Evolutionary conservation across 2,888 invertebrate species (phyloP), one percentile per base, ranked within the genome.

Genomic region (Diogma glabrata): DNA sequence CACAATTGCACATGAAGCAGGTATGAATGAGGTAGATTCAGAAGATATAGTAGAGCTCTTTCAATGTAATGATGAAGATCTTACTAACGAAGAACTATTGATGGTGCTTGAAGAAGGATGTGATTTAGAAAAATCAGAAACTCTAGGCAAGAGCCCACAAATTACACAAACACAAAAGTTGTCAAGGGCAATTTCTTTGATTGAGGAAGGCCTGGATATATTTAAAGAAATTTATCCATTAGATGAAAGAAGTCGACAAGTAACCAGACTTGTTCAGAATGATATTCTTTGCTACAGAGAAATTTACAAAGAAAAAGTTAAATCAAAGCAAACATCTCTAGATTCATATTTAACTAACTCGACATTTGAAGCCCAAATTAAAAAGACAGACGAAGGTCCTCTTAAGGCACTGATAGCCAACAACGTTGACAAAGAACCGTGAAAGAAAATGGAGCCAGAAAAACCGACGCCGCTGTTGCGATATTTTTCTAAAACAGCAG

Each of bases 291-390:
- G 45, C 45, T 46, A 46, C 10, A 23, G 16, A 9, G 24, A 46
- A 46, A n/a, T 46, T 4, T 46, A 46, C 26, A 14, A 16, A 3
- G 26, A 46, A 5, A 12, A 8, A 12, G n/a, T 4, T 5, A 23
- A 26, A 5, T 24, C 45, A 49, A 49, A 49, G 24, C 49, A 36
- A 49, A n/a, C n/a, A n/a, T n/a, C n/a, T n/a, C n/a, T n/a, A n/a
- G n/a, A n/a, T n/a, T n/a, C n/a, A n/a, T n/a, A n/a, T n/a, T n/a
- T n/a, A n/a, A n/a, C n/a, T n/a, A n/a, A n/a, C n/a, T n/a, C n/a
- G n/a, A n/a, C n/a, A n/a, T n/a, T n/a, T n/a, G n/a, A n/a, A n/a
- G n/a, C n/a, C n/a, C n/a, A n/a, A n/a, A n/a, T n/a, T n/a, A n/a
- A n/a, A n/a, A n/a, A n/a, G n/a, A n/a, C n/a, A n/a, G n/a, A n/a